These are phyloP conservation scores for Poeciliopsis presidionis DNA, from an alignment of 2,797 vertebrate species.

Conservation along the genomic window DNA sequence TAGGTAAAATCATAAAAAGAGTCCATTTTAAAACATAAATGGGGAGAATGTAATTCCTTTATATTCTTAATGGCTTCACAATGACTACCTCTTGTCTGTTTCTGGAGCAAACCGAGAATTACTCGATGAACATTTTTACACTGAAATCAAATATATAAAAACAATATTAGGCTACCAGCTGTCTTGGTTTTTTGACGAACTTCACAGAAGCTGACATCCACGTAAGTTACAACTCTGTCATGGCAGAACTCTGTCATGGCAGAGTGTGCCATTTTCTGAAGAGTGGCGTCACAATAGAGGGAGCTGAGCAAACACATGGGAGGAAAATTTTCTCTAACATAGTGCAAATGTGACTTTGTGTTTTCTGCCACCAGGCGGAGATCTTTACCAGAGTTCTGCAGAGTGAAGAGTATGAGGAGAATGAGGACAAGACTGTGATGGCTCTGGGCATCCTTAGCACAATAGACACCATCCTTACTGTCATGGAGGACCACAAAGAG, in stretches of 20 bases:
- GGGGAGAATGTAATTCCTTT: not conserved
- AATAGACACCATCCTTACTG: constrained; percentile 95
- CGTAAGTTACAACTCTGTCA: too few species aligned
- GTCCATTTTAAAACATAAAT: not conserved
- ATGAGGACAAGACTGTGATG: constrained; percentile 97
- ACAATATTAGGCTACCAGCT: too few species aligned
- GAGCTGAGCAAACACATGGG: not conserved
- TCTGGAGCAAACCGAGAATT: too few species aligned
- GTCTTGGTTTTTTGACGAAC: too few species aligned
- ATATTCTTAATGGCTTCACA: not conserved
- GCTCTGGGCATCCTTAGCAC: constrained; percentile 95
- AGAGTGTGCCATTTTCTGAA: too few species aligned
- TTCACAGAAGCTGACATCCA: too few species aligned
- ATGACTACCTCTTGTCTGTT: too few species aligned
- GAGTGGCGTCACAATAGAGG: not conserved
- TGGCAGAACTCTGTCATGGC: too few species aligned
- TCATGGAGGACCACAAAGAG: constrained; percentile 96
- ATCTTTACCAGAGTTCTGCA: constrained; percentile 96
- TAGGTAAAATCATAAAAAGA: not conserved
- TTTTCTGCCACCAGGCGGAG: constrained; percentile 83
- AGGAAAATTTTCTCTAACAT: not conserved
- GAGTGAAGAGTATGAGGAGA: constrained; percentile 96
- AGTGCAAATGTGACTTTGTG: not conserved
- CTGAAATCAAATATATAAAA: too few species aligned
- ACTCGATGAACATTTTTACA: too few species aligned